Evolutionary conservation across 2,113 vertebrate species (phyloP).

Genomic region (Chrysochloris asiatica): DNA sequence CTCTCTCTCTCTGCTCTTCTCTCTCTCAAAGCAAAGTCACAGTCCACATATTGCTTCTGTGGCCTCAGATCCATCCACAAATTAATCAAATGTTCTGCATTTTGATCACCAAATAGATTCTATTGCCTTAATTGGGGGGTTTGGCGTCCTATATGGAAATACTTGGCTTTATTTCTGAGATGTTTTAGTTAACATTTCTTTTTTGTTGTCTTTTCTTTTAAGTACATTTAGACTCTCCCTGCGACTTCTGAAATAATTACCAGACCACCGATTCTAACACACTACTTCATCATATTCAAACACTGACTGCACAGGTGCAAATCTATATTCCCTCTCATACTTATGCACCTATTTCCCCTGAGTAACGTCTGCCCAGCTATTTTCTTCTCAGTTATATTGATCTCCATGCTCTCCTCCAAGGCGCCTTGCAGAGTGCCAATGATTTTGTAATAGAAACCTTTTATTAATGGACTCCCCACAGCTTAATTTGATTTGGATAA

Average conservation of each 20-base stretch:
- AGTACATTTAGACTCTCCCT: conserved; percentile 54
- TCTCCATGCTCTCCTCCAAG: conserved; percentile 41
- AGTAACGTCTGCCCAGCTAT: conserved; percentile 51
- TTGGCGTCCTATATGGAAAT: conserved; percentile 40
- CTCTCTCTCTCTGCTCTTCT: too few species aligned
- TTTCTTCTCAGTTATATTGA: conserved; percentile 66
- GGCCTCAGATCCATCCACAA: not conserved
- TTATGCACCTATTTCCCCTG: conserved; percentile 45
- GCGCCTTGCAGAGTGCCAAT: conserved; percentile 57
- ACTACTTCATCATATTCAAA: conserved; percentile 62
- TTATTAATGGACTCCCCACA: conserved; percentile 68
- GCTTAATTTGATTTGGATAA: conserved; percentile 69
- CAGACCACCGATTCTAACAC: not conserved
- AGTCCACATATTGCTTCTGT: not conserved
- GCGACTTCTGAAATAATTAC: conserved; percentile 63
- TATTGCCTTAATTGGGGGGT: not conserved
- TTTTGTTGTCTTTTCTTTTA: not conserved
- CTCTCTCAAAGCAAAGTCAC: not conserved
- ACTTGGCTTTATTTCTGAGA: conserved; percentile 44
- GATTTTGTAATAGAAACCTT: conserved; percentile 71
- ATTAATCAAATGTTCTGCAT: conserved; percentile 19
- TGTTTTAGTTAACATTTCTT: conserved; percentile 8
- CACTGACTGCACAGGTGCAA: conserved; percentile 18
- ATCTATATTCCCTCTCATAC: conserved; percentile 58
- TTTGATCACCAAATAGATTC: not conserved